A percentile compares a stretch with the other conserved stretches of the same genome.
Conservation (phyloP, 2,797 vertebrate genomes). For the Chloroceryle amazona region DNA sequence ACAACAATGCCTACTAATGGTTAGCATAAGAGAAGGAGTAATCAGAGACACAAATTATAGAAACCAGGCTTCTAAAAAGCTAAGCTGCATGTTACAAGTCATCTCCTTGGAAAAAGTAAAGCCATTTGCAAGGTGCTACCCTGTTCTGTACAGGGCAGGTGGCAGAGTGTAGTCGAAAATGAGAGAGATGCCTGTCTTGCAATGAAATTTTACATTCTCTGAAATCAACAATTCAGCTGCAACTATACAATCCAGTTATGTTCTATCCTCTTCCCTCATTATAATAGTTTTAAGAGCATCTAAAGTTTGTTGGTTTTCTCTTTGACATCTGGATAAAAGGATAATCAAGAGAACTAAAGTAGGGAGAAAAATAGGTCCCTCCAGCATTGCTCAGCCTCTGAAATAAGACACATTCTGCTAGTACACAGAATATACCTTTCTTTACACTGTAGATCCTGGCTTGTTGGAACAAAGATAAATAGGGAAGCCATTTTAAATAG, state of each 20-base stretch:
- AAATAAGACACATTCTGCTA: not conserved
- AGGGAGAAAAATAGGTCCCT: not conserved
- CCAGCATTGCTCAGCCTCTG: not conserved
- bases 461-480: not conserved
- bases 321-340: constrained; percentile 20
- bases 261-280: not conserved
- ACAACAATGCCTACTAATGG: not conserved
- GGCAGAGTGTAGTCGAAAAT: not conserved
- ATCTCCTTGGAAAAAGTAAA: not conserved
- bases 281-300: constrained; percentile 4
- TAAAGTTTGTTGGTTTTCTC: not conserved
- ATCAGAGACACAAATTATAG: not conserved
- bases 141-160: not conserved
- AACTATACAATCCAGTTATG: not conserved
- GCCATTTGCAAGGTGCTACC: not conserved
- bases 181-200: not conserved
- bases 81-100: not conserved
- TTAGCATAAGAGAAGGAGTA: not conserved
- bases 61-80: not conserved
- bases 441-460: not conserved
- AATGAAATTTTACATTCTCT: not conserved
- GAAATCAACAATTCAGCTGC: constrained; percentile 43
- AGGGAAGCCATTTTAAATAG: not conserved
- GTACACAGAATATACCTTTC: not conserved
- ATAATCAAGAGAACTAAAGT: not conserved